Evolutionary conservation across 1,140 invertebrate species (phyloP).

Genomic region (Drosophila kikkawai): DNA sequence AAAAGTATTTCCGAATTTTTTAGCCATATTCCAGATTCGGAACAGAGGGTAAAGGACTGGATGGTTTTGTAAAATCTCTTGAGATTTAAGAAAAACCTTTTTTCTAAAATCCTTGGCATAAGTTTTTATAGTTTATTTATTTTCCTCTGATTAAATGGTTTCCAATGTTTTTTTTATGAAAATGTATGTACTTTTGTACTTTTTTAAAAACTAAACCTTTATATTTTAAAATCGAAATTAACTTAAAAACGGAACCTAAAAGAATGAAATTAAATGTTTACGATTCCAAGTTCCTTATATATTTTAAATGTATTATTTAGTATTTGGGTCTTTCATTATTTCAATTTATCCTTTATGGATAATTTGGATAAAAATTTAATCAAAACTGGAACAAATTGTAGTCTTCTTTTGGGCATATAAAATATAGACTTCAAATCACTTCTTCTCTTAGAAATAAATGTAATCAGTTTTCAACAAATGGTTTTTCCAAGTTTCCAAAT

Average conservation of each 20-base stretch:
- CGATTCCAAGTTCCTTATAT: no score
- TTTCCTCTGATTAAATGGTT: not conserved
- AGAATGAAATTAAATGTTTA: not conserved
- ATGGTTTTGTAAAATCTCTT: not conserved
- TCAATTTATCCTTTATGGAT: no score
- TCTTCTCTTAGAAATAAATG: not conserved
- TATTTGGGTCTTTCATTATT: no score
- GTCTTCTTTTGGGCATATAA: not conserved
- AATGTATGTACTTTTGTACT: not conserved
- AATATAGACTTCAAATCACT: not conserved
- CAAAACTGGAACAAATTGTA: no score
- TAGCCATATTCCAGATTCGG: conserved; percentile 37
- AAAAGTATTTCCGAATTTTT: conserved; percentile 77
- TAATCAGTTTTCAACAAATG: not conserved
- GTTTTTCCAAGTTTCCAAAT: not conserved
- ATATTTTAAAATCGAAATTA: not conserved
- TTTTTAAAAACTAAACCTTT: no score
- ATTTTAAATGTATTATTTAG: not conserved
- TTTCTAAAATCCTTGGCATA: not conserved
- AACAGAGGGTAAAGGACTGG: not conserved
- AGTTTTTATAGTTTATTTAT: not conserved
- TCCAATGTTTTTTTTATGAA: not conserved
- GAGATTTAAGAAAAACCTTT: not conserved
- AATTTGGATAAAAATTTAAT: no score
- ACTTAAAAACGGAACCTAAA: not conserved